Percentiles rank a stretch among this genome's conserved stretches.
Conservation (phyloP, 2,113 vertebrate species). For the Xenopus borealis region DNA sequence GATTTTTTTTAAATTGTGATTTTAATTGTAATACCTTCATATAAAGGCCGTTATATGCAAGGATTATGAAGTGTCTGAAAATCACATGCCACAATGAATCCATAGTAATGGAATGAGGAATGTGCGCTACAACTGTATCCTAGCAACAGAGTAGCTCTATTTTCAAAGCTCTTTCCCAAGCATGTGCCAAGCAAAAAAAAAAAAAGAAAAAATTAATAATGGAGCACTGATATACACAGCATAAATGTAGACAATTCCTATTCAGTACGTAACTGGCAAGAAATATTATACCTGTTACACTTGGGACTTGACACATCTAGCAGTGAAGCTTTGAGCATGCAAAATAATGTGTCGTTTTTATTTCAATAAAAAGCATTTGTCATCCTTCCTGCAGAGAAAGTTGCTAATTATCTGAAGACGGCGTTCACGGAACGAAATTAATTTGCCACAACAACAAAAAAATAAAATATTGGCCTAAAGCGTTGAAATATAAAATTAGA, state of each 20-base stretch:
- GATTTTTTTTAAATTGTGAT: not conserved
- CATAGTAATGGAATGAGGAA: slow-evolving; percentile 22
- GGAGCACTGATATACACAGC: slow-evolving; percentile 25
- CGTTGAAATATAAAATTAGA: too few relatives aligned
- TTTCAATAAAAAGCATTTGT: slow-evolving; percentile 26
- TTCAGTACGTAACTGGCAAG: slow-evolving; percentile 17
- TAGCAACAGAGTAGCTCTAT: slow-evolving; percentile 42
- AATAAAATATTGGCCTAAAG: too few relatives aligned
- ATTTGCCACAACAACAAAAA: too few relatives aligned
- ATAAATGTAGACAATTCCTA: slow-evolving; percentile 31
- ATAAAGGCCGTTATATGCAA: slow-evolving; percentile 1
- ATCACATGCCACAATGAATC: slow-evolving; percentile 37
- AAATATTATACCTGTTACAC: slow-evolving; percentile 41
- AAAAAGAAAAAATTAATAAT: not conserved
- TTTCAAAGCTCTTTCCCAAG: slow-evolving; percentile 40
- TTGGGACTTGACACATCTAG: slow-evolving; percentile 30
- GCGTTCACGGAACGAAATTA: too few relatives aligned
- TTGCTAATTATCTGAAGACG: slow-evolving; percentile 3
- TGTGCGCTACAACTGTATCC: slow-evolving; percentile 28
- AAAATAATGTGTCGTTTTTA: slow-evolving; percentile 15
- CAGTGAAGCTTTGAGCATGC: slow-evolving; percentile 8
- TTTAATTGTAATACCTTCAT: slow-evolving; percentile 13
- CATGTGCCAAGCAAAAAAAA: slow-evolving; percentile 34
- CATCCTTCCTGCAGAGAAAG: not conserved
- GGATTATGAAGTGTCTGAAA: slow-evolving; percentile 30